These are phyloP conservation scores for Ptychadena robeensis DNA, from an alignment of 2,797 vertebrate species.

Conservation along the genomic window DNA sequence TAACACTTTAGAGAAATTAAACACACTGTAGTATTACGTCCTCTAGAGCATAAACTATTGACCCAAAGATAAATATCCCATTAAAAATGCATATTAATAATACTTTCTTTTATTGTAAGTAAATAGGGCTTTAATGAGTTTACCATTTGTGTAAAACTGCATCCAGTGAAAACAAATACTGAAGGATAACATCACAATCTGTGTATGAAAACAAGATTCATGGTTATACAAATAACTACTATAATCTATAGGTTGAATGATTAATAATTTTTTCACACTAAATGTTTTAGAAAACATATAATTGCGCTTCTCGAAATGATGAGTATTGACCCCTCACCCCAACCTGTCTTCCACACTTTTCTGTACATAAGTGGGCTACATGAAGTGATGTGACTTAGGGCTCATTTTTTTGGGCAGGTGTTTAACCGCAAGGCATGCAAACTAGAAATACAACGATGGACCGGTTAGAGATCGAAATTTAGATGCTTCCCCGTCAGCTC, in stretches of 20 bases:
- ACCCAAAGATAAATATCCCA: constrained; percentile 39
- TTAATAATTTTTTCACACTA: neutral
- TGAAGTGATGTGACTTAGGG: too few relatives aligned
- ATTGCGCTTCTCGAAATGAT: too few relatives aligned
- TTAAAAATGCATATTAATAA: constrained; percentile 38
- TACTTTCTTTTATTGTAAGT: neutral
- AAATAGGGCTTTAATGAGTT: neutral
- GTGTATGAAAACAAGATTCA: neutral
- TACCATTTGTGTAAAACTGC: constrained; percentile 4
- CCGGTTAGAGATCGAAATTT: too few relatives aligned
- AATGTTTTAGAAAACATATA: too few relatives aligned
- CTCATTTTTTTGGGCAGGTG: too few relatives aligned
- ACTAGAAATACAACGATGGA: too few relatives aligned
- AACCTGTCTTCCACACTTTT: too few relatives aligned
- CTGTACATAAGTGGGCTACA: too few relatives aligned
- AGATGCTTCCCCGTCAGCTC: too few relatives aligned
- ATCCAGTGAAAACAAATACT: neutral
- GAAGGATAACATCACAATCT: neutral
- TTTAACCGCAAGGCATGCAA: too few relatives aligned
- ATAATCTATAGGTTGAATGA: neutral
- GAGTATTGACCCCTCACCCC: too few relatives aligned
- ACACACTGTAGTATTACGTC: constrained; percentile 44
- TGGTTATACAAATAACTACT: too few relatives aligned
- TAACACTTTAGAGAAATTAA: constrained; percentile 46
- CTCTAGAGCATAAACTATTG: constrained; percentile 37